Conservation (phyloP, 2,888 invertebrate genomes). For the Epinotia bilunana region DNA sequence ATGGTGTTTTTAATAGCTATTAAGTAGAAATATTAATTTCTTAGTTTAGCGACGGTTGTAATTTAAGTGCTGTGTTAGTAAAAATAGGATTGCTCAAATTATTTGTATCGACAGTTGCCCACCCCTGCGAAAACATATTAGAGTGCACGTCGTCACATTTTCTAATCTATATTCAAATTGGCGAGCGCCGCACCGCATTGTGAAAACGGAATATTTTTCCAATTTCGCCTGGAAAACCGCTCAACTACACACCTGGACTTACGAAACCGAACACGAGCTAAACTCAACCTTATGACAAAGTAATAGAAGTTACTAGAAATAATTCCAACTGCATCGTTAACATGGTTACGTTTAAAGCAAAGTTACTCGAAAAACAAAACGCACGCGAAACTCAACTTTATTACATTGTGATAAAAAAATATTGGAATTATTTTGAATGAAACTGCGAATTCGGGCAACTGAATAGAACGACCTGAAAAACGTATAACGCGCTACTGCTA, state of each 20-base stretch:
- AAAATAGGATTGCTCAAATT: not conserved
- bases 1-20: too few species aligned
- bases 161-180: constrained; percentile 84
- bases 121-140: constrained; percentile 68
- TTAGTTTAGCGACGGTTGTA: too few species aligned
- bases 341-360: constrained; percentile 42
- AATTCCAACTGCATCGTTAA: constrained; percentile 36
- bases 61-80: not conserved
- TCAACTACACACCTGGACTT: constrained; percentile 47
- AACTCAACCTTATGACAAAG: constrained; percentile 42
- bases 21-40: too few species aligned
- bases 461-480: constrained; percentile 62
- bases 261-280: constrained; percentile 48
- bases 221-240: constrained; percentile 78
- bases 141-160: constrained; percentile 79
- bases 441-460: constrained; percentile 47
- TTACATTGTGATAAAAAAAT: constrained; percentile 7
- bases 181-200: constrained; percentile 73
- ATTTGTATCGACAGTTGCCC: constrained; percentile 2
- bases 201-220: constrained; percentile 81
- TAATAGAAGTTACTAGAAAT: constrained; percentile 1
- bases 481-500: constrained; percentile 56
- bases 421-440: not conserved
- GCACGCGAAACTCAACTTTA: constrained; percentile 17
- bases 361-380: constrained; percentile 8